Percentiles rank a stretch among this genome's conserved stretches.
Conservation (phyloP, 1,140 invertebrate species). For the Drosophila gunungcola region DNA sequence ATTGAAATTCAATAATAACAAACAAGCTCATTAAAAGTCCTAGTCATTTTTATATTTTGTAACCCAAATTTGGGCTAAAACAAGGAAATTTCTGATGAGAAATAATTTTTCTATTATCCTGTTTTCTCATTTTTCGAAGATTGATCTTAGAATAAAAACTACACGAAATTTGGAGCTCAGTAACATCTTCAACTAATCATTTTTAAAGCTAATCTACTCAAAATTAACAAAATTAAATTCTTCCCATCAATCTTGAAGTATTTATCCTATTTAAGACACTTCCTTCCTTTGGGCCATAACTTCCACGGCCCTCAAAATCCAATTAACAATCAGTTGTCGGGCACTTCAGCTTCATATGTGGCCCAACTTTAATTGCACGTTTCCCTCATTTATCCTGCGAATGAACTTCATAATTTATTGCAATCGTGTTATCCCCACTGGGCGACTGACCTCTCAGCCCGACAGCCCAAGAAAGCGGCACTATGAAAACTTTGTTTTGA, state of each 20-base stretch:
- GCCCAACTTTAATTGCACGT: constrained; percentile 76
- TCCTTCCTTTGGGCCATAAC: constrained; percentile 30
- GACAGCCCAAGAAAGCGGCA: constrained; percentile 36
- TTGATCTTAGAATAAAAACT: too few relatives aligned
- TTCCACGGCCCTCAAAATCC: constrained; percentile 34
- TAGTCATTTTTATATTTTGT: too few relatives aligned
- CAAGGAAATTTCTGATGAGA: too few relatives aligned
- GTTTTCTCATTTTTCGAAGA: too few relatives aligned
- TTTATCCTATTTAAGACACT: neutral
- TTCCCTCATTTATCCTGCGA: constrained; percentile 66
- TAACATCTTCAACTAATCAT: too few relatives aligned
- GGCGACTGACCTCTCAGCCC: constrained; percentile 10
- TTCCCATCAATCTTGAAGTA: neutral
- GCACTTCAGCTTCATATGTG: constrained; percentile 67
- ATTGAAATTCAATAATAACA: too few relatives aligned
- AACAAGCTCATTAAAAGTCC: too few relatives aligned
- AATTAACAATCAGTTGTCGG: constrained; percentile 51
- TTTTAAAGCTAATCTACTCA: neutral
- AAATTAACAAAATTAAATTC: constrained; percentile 10
- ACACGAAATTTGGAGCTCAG: too few relatives aligned
- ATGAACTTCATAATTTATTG: constrained; percentile 74
- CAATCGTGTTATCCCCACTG: constrained; percentile 62
- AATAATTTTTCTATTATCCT: too few relatives aligned
- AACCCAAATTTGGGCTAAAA: too few relatives aligned
- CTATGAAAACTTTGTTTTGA: constrained; percentile 60